Base-by-base conservation (phyloP, 2,113 vertebrate species). In the Axis porcinus region DNA sequence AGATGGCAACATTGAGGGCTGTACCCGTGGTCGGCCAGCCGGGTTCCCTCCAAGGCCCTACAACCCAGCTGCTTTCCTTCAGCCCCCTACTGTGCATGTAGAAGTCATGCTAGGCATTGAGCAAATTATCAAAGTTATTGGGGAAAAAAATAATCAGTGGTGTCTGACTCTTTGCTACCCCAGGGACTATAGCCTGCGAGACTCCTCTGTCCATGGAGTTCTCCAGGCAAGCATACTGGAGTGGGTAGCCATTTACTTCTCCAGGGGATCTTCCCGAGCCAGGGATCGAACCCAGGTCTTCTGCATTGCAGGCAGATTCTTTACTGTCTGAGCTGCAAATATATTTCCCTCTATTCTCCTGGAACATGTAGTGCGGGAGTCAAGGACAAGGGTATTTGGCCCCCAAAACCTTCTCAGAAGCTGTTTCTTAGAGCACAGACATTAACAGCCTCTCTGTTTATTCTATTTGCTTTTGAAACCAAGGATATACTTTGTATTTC, bases 381-480 rank as follows among this genome's bases (percentile, higher is more conserved):
- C 43, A 52, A 25, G 47, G 40, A 19, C 30, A 6, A 30, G 16
- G 33, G 74, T 28, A 70, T 7, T 36, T 50, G 45, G 36, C 79
- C 89, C 79, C 64, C 47, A 57, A 21, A 70, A 62, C 50, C 58
- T 87, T 82, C 89, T 84, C 78, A 5, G 58, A 70, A 91, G 67
- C 81, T 94, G 40, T 93, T 90, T 96, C 91, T 55, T 55, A 36
- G 40, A 83, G 33, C 67, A 47, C 58, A 70, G 81, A 28, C 33
- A 7, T 27, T 16, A 2, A 2, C 45, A 30, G 55, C 57, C 82
- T 79, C 58, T 82, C 40, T n/a, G 81, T 67, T 91, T 78, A 33
- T 89, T 64, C 94, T 43, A 16, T 70, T 91, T 84, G 94, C 92
- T 79, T 78, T 67, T 33, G 27, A 81, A 95, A 47, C 50, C 83